Conservation (phyloP, 2,113 vertebrate genomes). For the Brachionichthys hirsutus region DNA sequence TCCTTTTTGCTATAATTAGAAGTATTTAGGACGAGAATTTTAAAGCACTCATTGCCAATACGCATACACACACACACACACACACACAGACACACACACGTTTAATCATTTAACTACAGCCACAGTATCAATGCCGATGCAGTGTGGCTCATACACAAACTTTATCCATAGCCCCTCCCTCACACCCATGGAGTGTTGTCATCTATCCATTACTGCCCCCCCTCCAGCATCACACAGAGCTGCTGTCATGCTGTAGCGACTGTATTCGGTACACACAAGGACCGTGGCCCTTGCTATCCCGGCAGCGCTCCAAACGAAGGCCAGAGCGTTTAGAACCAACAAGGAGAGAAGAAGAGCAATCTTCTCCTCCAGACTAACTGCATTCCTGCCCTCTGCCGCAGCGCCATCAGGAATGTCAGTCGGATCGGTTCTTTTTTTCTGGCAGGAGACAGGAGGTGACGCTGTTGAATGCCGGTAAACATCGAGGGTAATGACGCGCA, state of each 20-base stretch:
- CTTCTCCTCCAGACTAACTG: not conserved
- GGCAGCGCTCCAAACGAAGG: not conserved
- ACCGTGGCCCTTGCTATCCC: conserved; percentile 15
- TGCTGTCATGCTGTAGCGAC: conserved; percentile 31
- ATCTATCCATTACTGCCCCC: conserved; percentile 4
- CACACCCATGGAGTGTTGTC: not conserved
- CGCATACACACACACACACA: not conserved
- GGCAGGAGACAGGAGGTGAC: not conserved
- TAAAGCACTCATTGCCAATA: conserved; percentile 11
- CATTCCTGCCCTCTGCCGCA: not conserved
- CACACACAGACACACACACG: not conserved
- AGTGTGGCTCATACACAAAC: too few relatives aligned
- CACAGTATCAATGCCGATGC: too few relatives aligned
- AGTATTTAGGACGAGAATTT: not conserved
- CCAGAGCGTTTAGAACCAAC: too few relatives aligned
- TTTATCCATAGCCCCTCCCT: not conserved
- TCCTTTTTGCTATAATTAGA: conserved; percentile 1
- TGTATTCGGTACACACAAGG: conserved; percentile 26
- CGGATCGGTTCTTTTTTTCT: not conserved
- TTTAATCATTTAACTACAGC: not conserved
- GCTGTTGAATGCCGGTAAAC: not conserved
- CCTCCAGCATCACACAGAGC: conserved; percentile 35
- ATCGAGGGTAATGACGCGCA: not conserved
- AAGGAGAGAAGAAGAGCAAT: not conserved
- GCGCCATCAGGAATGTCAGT: not conserved